Evolutionary conservation across 64 coral and sea anemone genomes (phyloP), one percentile per base, ranked within the genome.

Genomic region (Catalaphyllia jardinei): DNA sequence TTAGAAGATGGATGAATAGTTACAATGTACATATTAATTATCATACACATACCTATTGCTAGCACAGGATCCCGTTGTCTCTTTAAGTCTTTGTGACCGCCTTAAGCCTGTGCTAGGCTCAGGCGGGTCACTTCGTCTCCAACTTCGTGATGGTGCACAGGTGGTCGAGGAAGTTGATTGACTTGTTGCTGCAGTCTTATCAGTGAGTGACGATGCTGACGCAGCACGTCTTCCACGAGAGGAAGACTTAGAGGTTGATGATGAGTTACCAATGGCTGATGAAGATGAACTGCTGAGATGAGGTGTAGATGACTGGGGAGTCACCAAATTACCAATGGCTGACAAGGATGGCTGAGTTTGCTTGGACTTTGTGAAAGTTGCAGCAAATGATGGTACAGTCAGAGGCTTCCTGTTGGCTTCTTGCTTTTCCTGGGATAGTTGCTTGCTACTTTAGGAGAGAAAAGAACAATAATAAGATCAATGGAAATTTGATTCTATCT

Each of bases 41-140:
- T 35, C 16, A 88, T 60, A 33, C 15, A 61, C 76, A n/a, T 74
- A 99, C 91, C 88, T 95, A 91, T 93, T 95, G 75, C 97, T 99
- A 69, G 97, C 97, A 88, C 97, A 99, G 69, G 97, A 99, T 82
- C 97, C 97, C 97, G 97, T 99, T 86, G 97, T 94, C 91, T 95
- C 94, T 93, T 88, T 91, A 49, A 91, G 89, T 87, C 94, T 87
- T 76, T 95, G 94, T 90, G 97, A 99, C 97, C 91, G 97, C 93
- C 97, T 95, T 72, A 95, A 99, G 97, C 97, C 94, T 71, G 38
- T 71, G 31, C 89, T 88, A 74, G 97, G 97, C 97, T 93, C 93
- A 72, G 97, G 91, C 97, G 50, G 94, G 88, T 90, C 97, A 94
- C 95, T 85, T 28, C 81, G 71, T 85, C 81, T 85, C 81, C 81